Percentiles rank a stretch among this genome's conserved stretches.
phyloP scores from a whole-genome alignment of 2,888 invertebrate species.

The Leptinotarsa haldemani region DNA sequence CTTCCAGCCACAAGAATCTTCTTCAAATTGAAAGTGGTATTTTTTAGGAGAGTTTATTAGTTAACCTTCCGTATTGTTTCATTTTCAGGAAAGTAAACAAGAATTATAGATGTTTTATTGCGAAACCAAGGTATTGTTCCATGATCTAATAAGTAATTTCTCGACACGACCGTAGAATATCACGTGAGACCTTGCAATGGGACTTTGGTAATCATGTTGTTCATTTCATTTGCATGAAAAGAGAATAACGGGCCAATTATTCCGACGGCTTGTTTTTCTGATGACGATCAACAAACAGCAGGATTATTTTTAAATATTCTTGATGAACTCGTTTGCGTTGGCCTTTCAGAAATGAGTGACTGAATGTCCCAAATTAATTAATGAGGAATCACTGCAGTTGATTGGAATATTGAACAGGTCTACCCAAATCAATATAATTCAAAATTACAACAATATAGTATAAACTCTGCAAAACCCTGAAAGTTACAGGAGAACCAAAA shows the following conservation, averaged over 20 bases:
- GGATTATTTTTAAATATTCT: neutral
- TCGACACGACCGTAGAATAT: neutral
- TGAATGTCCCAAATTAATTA: neutral
- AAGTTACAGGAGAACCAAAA: no score
- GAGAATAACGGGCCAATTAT: slow-evolving; percentile 7
- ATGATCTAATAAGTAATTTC: neutral
- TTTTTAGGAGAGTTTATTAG: no score
- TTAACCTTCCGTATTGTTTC: no score
- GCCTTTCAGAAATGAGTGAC: neutral
- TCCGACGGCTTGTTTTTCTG: neutral
- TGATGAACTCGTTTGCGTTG: neutral
- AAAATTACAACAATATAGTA: no score
- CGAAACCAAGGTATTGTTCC: neutral
- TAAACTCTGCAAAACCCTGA: no score
- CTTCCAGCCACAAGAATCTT: no score
- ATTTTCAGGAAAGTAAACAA: no score
- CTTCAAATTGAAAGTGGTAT: no score
- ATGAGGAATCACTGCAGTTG: no score
- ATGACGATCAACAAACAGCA: neutral
- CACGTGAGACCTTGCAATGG: slow-evolving; percentile 3
- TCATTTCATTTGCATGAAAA: slow-evolving; percentile 8
- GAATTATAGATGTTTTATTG: no score
- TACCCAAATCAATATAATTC: no score
- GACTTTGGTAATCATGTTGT: neutral
- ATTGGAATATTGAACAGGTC: no score